Evolutionary conservation across 92 coral and sea anemone species (phyloP).

Genomic region (Paragorgia papillata): DNA sequence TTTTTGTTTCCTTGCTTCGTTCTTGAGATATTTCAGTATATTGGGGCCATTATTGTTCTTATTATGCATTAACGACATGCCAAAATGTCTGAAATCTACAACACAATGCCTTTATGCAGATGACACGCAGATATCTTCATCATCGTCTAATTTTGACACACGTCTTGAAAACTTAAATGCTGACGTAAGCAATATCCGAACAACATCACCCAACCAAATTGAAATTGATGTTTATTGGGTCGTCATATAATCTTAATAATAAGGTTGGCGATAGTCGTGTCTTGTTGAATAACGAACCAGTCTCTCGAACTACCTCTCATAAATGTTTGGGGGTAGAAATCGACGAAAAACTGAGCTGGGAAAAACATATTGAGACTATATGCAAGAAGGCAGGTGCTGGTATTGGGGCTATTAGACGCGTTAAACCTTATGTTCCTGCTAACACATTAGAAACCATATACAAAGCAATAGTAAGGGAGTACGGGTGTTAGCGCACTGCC

Average conservation of each 20-base stretch:
- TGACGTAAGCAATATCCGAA: conserved; percentile 7
- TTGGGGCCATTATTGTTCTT: conserved; percentile 55
- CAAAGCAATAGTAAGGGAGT: too few species aligned
- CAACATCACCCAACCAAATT: conserved; percentile 43
- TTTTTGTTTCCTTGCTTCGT: too few species aligned
- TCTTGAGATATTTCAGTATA: too few species aligned
- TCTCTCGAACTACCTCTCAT: conserved; percentile 4
- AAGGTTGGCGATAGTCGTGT: conserved; percentile 23
- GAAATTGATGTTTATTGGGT: conserved; percentile 49
- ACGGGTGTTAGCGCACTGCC: too few species aligned
- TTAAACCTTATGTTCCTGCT: conserved; percentile 39
- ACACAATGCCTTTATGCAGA: conserved; percentile 47
- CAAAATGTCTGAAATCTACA: conserved; percentile 23
- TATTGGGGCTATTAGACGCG: conserved; percentile 29
- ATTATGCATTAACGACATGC: conserved; percentile 44
- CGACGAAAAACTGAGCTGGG: conserved; percentile 24
- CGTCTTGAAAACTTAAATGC: conserved; percentile 19
- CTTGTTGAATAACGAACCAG: neutral
- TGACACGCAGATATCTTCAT: conserved; percentile 51
- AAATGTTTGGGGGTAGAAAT: conserved; percentile 46
- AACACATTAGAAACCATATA: conserved; percentile 36
- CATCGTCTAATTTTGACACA: conserved; percentile 3
- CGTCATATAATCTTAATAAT: conserved; percentile 41
- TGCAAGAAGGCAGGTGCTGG: conserved; percentile 44
- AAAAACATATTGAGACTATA: conserved; percentile 33